Percentiles rank a stretch among this genome's conserved stretches.
Conservation (phyloP, 2,113 vertebrate species). For the Tyrannus savana region DNA sequence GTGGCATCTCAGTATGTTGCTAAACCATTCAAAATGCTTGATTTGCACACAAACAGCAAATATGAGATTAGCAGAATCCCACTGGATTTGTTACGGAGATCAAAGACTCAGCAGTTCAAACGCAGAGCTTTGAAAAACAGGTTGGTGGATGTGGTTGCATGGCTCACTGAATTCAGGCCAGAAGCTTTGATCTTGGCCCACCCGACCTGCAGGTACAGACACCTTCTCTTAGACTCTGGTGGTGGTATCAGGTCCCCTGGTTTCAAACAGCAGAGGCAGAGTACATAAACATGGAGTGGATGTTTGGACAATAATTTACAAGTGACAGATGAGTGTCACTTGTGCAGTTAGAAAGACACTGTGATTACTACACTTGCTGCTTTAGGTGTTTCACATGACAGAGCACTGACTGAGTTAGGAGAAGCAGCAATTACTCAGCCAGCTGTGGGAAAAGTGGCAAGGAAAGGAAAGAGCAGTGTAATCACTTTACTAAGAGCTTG, state of each 20-base stretch:
- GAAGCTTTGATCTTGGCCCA: not conserved
- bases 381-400: not conserved
- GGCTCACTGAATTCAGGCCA: not conserved
- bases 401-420: not conserved
- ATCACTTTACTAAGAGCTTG: not conserved
- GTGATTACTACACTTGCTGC: not conserved
- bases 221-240: not conserved
- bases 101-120: not conserved
- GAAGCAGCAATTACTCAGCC: not conserved
- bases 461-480: not conserved
- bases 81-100: fast-evolving
- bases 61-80: not conserved
- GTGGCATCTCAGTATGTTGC: not conserved
- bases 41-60: not conserved
- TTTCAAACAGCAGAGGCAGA: not conserved
- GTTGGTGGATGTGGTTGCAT: not conserved
- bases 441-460: not conserved
- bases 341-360: not conserved
- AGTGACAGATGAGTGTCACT: not conserved
- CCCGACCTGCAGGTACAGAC: not conserved
- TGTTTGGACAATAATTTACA: not conserved
- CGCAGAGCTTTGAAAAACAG: not conserved
- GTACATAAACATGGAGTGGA: fast-evolving
- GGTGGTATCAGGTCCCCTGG: not conserved
- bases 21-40: not conserved